These are phyloP conservation scores for Atrina japonica DNA, from an alignment of 2,888 invertebrate genomes.

Conservation along the genomic window DNA sequence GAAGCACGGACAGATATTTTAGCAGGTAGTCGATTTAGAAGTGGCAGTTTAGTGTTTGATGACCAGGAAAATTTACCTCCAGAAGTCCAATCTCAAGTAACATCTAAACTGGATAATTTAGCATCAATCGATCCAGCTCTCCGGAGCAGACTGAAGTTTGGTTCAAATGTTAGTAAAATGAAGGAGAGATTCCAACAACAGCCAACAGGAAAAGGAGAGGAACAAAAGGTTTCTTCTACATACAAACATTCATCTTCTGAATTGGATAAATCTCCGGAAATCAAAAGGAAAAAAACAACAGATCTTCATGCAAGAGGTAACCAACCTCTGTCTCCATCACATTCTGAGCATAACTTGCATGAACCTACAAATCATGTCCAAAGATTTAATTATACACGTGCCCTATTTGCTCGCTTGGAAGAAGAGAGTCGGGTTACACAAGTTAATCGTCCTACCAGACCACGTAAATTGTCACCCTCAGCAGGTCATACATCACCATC, in stretches of 20 bases:
- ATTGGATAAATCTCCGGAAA: constrained; percentile 57
- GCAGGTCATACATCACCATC: constrained; percentile 53
- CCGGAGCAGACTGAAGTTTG: constrained; percentile 37
- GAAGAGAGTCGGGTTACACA: constrained; percentile 58
- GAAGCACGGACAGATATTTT: constrained; percentile 50
- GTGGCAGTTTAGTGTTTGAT: constrained; percentile 55
- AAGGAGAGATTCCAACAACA: constrained; percentile 73
- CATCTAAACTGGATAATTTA: constrained; percentile 4
- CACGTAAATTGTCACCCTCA: constrained; percentile 55
- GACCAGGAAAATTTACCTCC: constrained; percentile 43
- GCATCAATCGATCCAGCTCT: constrained; percentile 3
- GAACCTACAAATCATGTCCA: constrained; percentile 77
- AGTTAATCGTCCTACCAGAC: constrained; percentile 33
- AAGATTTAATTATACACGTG: constrained; percentile 77
- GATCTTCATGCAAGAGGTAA: constrained; percentile 29
- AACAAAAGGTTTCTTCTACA: constrained; percentile 20
- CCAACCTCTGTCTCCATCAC: constrained; percentile 25
- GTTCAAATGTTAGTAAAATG: constrained; percentile 73
- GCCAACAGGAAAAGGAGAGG: constrained; percentile 9
- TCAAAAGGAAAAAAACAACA: constrained; percentile 55
- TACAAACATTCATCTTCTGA: constrained; percentile 40
- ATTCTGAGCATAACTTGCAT: constrained; percentile 42
- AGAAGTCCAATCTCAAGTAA: constrained; percentile 4
- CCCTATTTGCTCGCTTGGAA: constrained; percentile 79
- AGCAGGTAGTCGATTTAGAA: constrained; percentile 60